phyloP scores from a whole-genome alignment of 2,113 vertebrate species.

The Heteronetta atricapilla region DNA sequence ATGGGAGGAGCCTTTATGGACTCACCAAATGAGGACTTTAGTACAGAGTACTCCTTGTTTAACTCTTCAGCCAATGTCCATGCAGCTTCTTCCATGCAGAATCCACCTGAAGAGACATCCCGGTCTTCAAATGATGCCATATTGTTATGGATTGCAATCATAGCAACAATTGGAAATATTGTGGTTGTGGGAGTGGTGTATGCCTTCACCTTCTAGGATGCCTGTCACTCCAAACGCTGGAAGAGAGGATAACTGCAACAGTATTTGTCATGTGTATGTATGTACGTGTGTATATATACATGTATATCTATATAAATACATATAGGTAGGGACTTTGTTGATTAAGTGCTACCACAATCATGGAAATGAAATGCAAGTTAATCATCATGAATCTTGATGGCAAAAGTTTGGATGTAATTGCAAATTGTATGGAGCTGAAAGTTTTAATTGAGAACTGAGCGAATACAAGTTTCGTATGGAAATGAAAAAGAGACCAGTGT shows the following conservation, averaged over 20 bases:
- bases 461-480: conserved; percentile 19
- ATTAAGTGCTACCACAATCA: background rate
- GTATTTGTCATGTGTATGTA: background rate
- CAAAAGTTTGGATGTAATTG: background rate
- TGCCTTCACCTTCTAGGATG: conserved; percentile 93
- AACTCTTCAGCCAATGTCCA: conserved; percentile 94
- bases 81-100: conserved; percentile 80
- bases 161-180: conserved; percentile 97
- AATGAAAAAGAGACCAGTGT: background rate
- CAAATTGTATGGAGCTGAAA: background rate
- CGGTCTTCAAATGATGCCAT: conserved; percentile 93
- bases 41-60: conserved; percentile 93
- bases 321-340: conserved; percentile 19
- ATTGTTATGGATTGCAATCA: conserved; percentile 96
- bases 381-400: background rate
- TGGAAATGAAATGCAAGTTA: background rate
- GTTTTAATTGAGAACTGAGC: background rate
- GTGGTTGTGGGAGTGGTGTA: conserved; percentile 97
- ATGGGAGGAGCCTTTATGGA: conserved; percentile 99
- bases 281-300: conserved; percentile 58
- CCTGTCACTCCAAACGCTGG: background rate
- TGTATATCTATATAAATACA: conserved; percentile 66
- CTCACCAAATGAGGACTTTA: conserved; percentile 94
- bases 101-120: conserved; percentile 85
- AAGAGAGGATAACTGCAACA: background rate